phyloP scores from a whole-genome alignment of 2,797 vertebrate genomes.

The Mus caroli region DNA sequence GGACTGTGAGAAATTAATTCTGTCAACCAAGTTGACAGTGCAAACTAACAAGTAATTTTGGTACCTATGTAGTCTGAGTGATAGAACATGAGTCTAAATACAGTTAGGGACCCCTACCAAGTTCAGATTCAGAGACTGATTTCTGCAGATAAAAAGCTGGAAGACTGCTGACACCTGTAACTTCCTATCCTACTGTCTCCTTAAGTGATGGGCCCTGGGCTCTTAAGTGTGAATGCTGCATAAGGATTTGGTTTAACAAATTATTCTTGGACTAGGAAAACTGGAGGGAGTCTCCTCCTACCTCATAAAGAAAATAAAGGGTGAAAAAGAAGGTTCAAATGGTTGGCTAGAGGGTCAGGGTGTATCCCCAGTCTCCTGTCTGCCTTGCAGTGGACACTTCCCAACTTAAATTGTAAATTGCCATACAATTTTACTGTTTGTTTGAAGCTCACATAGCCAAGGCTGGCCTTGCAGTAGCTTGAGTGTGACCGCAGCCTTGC shows the following conservation, averaged over 20 bases:
- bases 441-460: background rate
- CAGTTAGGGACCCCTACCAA: background rate
- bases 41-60: background rate
- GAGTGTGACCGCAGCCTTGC: background rate
- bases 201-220: background rate
- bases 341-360: background rate
- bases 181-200: background rate
- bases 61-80: background rate
- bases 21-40: background rate
- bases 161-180: background rate
- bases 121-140: background rate
- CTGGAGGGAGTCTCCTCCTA: background rate
- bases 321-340: background rate
- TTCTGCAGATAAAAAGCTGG: background rate
- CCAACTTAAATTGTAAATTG: background rate
- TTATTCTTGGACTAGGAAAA: background rate
- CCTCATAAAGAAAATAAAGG: background rate
- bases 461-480: background rate
- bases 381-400: background rate
- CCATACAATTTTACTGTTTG: background rate
- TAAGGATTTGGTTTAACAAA: background rate
- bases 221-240: background rate
- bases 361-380: background rate
- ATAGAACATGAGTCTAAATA: fast-evolving
- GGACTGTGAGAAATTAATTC: background rate